Evolutionary conservation across 2,888 invertebrate genomes (phyloP).

Genomic region (Anorthoa munda): DNA sequence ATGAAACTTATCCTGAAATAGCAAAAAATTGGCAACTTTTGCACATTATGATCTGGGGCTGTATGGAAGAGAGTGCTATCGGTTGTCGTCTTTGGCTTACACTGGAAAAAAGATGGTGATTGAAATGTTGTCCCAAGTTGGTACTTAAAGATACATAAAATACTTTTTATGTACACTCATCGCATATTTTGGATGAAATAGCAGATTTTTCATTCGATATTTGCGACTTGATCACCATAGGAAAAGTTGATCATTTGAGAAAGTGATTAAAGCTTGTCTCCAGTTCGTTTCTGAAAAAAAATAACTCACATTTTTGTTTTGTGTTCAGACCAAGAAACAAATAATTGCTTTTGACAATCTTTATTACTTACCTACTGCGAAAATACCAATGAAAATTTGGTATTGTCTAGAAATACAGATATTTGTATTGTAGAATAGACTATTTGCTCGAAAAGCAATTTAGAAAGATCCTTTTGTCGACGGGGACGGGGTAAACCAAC

Average conservation of each 20-base stretch:
- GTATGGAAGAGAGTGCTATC: too few species aligned
- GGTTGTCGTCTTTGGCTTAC: too few species aligned
- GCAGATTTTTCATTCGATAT: too few species aligned
- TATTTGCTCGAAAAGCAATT: slow-evolving; percentile 43
- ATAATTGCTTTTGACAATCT: neutral
- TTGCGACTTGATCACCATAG: neutral
- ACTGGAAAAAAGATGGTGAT: too few species aligned
- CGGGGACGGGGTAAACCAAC: neutral
- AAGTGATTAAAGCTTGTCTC: neutral
- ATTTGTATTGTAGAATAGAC: slow-evolving; percentile 5
- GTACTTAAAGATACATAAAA: too few species aligned
- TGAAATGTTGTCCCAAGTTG: too few species aligned
- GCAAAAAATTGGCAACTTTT: too few species aligned
- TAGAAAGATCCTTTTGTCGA: slow-evolving; percentile 1
- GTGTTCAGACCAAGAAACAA: neutral
- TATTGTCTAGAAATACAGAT: neutral
- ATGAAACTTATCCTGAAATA: too few species aligned
- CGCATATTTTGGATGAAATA: neutral
- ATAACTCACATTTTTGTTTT: too few species aligned
- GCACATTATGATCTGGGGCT: neutral
- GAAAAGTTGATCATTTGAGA: neutral
- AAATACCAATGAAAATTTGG: neutral
- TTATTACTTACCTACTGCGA: neutral
- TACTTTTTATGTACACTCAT: too few species aligned
- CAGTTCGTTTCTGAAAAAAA: too few species aligned